Base-by-base conservation (phyloP, 2,113 vertebrate species). In the Otolemur garnettii region DNA sequence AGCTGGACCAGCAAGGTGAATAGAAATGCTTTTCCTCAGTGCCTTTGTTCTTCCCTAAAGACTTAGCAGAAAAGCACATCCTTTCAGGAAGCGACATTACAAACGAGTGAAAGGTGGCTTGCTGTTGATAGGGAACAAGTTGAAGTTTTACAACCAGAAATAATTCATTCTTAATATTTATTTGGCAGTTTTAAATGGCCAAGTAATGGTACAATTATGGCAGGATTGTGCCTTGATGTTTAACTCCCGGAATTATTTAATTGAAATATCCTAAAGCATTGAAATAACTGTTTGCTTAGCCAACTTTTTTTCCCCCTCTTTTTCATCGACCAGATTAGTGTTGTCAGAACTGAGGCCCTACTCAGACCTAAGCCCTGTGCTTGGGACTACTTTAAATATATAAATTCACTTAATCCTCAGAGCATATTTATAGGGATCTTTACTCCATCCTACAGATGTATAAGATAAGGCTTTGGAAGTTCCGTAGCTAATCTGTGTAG, bases 121-220 rank as follows among this genome's bases (percentile, higher is more conserved):
- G 26, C 19, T 33, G 21, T 64, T 86, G 30, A 33, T 17, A 77
- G 75, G 80, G 53, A 93, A 77, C 18, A 91, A 22, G 28, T 64
- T 85, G 26, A 96, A 84, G 33, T 89, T 96, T 90, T 95, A 6
- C 2, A 28, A 38, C 50, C n/a, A 75, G 91, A 78, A 82, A 60
- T 42, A 78, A 79, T 68, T 90, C 24, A 30, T 86, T 57, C 30
- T 75, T 92, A 80, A 19, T 84, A 42, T 84, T 81, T 78, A 28
- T 28, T 42, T 59, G 74, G 68, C 42, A 79, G 21, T 64, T 79
- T 5, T 81, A 57, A 35, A 38, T 84, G 60, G 33, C 50, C 35
- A 64, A 55, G 11, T 60, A n/a, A 26, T 77, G 26, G 62, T 60
- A 83, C 42, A 66, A 14, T 33, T 91, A 53, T 33, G 60, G 35